These are phyloP conservation scores for Eidolon dupreanum DNA, from an alignment of 2,797 vertebrate species.

Conservation along the genomic window DNA sequence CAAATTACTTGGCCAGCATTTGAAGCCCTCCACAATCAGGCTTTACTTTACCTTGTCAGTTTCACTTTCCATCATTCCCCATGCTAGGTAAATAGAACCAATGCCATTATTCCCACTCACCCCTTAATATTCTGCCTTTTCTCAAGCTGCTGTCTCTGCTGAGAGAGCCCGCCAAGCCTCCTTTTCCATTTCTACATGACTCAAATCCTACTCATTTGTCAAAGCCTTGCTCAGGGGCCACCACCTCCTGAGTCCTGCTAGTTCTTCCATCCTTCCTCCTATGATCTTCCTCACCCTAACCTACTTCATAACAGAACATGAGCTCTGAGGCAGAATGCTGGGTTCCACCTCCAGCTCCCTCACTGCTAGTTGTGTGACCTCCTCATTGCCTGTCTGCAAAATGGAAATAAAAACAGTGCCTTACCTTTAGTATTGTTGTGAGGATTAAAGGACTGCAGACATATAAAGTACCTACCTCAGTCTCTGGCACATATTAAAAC, in stretches of 20 bases:
- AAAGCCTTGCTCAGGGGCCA: neutral
- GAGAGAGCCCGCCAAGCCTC: neutral
- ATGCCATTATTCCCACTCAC: neutral
- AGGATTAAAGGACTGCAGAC: neutral
- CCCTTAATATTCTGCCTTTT: neutral
- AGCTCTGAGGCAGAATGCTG: neutral
- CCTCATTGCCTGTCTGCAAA: neutral
- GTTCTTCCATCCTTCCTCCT: no score
- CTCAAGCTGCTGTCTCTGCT: neutral
- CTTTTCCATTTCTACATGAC: neutral
- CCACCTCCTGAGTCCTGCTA: no score
- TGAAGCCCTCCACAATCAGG: neutral
- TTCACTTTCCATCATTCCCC: neutral
- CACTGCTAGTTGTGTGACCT: neutral
- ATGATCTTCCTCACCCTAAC: no score
- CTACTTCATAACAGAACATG: neutral
- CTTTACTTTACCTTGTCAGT: no score
- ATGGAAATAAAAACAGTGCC: neutral
- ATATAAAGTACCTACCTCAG: neutral
- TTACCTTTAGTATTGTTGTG: neutral
- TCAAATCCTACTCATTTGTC: neutral
- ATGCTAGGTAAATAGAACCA: neutral
- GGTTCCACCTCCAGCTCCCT: neutral
- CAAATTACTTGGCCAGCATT: neutral
- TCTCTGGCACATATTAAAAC: neutral